Evolutionary conservation across 2,888 invertebrate species (phyloP).

Genomic region (Drosophila bunnanda): DNA sequence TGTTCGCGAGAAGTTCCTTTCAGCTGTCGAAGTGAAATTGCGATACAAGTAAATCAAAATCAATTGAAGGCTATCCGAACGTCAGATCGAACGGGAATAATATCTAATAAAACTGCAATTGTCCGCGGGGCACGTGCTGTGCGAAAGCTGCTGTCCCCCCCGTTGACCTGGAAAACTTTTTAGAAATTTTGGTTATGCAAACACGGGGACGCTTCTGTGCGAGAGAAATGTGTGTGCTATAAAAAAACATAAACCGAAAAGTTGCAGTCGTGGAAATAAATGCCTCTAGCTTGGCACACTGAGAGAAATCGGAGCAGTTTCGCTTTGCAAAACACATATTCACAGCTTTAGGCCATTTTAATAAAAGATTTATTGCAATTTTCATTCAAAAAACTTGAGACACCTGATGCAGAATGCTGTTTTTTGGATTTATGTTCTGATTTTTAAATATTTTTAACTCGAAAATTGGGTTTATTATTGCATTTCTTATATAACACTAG

Average conservation of each 20-base stretch:
- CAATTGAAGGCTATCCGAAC: conserved; percentile 40
- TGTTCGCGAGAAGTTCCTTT: conserved; percentile 41
- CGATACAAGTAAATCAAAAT: conserved; percentile 42
- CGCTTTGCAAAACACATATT: not conserved
- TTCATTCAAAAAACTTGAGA: not conserved
- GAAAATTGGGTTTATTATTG: not conserved
- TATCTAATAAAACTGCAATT: conserved; percentile 16
- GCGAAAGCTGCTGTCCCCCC: conserved; percentile 1
- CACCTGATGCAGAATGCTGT: not conserved
- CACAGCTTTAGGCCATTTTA: not conserved
- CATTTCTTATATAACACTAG: not conserved
- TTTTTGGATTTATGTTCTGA: not conserved
- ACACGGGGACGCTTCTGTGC: conserved; percentile 21
- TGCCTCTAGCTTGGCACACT: conserved; percentile 1
- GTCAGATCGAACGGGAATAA: conserved; percentile 2
- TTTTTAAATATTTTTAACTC: not conserved
- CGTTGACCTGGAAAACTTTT: conserved; percentile 30
- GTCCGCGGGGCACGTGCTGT: conserved; percentile 21
- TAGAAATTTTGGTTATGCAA: conserved; percentile 50
- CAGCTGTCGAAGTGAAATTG: conserved; percentile 43
- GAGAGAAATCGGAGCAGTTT: not conserved
- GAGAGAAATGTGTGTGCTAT: conserved; percentile 19
- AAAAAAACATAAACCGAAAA: conserved; percentile 16
- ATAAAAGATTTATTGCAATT: not conserved
- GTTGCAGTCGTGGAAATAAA: conserved; percentile 24